Percentiles rank a stretch among this genome's conserved stretches.
Conservation (phyloP, 2,888 invertebrate species). For the Imbricaverruca yamaguchii region DNA sequence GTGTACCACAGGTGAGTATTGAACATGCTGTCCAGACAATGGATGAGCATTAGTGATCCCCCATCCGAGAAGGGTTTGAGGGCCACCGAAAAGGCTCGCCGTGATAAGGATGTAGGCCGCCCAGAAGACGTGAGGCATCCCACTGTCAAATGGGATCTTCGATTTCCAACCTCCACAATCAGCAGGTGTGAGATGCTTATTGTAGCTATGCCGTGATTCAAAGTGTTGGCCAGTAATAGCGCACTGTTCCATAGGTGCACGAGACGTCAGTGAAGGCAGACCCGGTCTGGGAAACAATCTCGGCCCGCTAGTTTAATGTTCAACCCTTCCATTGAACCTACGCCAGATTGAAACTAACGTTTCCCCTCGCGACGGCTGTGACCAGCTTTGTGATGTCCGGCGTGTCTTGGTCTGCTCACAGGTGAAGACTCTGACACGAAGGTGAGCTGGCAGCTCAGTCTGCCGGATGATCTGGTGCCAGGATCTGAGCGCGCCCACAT, state of each 20-base stretch:
- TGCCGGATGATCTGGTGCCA: conserved; percentile 51
- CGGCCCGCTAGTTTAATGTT: not conserved
- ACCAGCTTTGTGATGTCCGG: not conserved
- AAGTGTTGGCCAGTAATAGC: not conserved
- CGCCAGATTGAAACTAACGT: no score
- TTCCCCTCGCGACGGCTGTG: not conserved
- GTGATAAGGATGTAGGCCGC: no score
- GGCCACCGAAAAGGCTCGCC: no score
- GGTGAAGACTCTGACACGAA: no score
- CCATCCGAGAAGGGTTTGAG: not conserved
- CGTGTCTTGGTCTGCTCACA: no score
- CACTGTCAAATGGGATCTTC: no score
- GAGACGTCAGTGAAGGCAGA: no score
- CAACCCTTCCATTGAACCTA: no score
- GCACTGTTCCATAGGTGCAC: no score
- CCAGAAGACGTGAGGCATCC: no score
- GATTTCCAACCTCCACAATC: no score
- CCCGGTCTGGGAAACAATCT: not conserved
- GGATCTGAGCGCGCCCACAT: conserved; percentile 58
- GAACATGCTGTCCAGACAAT: not conserved
- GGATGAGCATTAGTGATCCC: not conserved
- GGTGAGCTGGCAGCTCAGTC: conserved; percentile 43
- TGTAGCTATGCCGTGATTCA: not conserved
- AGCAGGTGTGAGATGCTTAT: not conserved
- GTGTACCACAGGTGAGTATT: conserved; percentile 52